These are phyloP conservation scores for Chrysaora quinquecirrha DNA, from an alignment of 30 jellyfish, hydroid and myxozoan genomes.

Conservation along the genomic window DNA sequence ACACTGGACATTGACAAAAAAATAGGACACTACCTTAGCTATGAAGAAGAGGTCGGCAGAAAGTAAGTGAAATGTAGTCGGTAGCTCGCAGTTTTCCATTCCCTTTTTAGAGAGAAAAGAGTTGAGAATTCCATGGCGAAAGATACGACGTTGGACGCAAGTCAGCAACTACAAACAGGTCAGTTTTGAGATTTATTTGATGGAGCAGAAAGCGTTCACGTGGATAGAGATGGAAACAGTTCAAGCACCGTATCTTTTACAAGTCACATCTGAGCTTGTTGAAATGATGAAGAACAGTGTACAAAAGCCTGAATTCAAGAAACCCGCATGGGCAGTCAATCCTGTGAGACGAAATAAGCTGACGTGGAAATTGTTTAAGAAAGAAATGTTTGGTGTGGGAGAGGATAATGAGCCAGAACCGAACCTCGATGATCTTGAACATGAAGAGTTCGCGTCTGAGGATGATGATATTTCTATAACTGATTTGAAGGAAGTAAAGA, in stretches of 20 bases:
- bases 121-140: slow-evolving; percentile 95
- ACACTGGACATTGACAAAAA: too few relatives aligned
- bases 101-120: slow-evolving; percentile 42
- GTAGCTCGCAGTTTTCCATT: too few relatives aligned
- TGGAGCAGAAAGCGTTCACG: slow-evolving; percentile 80
- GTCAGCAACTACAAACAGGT: slow-evolving; percentile 52
- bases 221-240: slow-evolving; percentile 83
- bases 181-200: slow-evolving; percentile 71
- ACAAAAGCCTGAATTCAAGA: slow-evolving; percentile 55
- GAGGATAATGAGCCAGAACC: slow-evolving; percentile 47
- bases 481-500: background rate
- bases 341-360: slow-evolving; percentile 40
- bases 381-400: slow-evolving; percentile 76
- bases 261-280: slow-evolving; percentile 78
- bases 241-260: slow-evolving; percentile 84
- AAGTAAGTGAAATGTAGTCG: too few relatives aligned
- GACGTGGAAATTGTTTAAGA: slow-evolving; percentile 76
- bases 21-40: too few relatives aligned
- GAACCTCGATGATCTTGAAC: slow-evolving; percentile 49
- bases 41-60: too few relatives aligned
- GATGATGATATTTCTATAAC: slow-evolving; percentile 13
- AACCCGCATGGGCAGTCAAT: slow-evolving; percentile 66
- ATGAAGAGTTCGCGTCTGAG: slow-evolving; percentile 28
- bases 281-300: slow-evolving; percentile 51
- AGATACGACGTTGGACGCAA: slow-evolving; percentile 92